These are phyloP conservation scores for Melanotaenia maccullochi DNA, from an alignment of 2,797 vertebrate species.

Conservation along the genomic window DNA sequence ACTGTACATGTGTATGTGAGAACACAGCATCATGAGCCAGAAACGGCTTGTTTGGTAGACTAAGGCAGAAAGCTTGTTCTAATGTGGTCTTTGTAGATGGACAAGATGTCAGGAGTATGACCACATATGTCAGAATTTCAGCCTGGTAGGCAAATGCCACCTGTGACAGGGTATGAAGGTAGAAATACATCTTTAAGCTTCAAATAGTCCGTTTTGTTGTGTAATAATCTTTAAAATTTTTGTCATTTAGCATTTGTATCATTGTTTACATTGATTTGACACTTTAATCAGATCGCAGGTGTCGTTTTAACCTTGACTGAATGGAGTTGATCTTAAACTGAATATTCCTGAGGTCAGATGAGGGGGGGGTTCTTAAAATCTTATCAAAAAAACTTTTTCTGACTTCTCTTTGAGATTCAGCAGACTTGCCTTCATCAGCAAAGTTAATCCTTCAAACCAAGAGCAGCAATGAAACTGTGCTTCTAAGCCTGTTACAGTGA, in stretches of 20 bases:
- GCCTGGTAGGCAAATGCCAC: conserved; percentile 7
- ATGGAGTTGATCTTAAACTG: conserved; percentile 3
- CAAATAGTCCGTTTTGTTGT: conserved; percentile 8
- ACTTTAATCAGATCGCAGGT: neutral
- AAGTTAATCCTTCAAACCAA: conserved; percentile 9
- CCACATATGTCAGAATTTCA: neutral
- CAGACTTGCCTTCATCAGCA: conserved; percentile 20
- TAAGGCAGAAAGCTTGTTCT: conserved; percentile 15
- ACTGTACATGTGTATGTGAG: neutral
- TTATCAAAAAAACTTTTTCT: neutral
- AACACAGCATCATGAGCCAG: conserved; percentile 5
- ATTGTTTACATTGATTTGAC: conserved; percentile 2
- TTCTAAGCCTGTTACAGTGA: conserved; percentile 43
- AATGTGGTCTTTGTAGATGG: neutral
- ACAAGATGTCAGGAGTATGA: neutral
- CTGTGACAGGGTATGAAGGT: neutral
- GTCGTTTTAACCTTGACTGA: conserved; percentile 10
- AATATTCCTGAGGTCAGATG: conserved; percentile 30
- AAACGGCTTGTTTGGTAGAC: conserved; percentile 12
- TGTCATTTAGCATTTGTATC: conserved; percentile 7
- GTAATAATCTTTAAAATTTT: neutral
- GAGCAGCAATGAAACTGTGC: conserved; percentile 4
- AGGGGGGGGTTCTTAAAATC: conserved; percentile 5
- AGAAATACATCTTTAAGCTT: neutral
- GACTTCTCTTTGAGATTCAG: conserved; percentile 23